Conservation (phyloP, 2,797 vertebrate species). For the Streptopelia turtur region DNA sequence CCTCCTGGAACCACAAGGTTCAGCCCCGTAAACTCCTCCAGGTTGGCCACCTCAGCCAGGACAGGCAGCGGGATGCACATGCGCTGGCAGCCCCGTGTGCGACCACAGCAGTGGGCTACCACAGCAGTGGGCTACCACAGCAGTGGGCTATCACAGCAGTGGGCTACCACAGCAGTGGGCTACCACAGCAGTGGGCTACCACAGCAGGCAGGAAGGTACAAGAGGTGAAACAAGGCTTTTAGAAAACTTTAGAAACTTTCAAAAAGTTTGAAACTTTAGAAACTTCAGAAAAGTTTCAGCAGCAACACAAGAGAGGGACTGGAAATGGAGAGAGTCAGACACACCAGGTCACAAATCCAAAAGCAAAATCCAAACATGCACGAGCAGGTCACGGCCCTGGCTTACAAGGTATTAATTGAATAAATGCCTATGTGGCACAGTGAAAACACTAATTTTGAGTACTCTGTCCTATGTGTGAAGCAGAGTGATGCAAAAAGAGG, state of each 20-base stretch:
- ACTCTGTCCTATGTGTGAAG: not conserved
- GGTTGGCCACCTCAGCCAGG: not conserved
- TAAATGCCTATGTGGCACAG: not conserved
- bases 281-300: not conserved
- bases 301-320: not conserved
- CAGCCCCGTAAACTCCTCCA: not conserved
- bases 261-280: too few relatives aligned
- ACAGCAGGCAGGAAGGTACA: not conserved
- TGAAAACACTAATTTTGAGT: not conserved
- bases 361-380: constrained; percentile 2
- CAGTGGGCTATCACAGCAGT: not conserved
- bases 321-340: not conserved
- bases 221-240: not conserved
- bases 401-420: not conserved
- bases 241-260: not conserved
- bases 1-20: not conserved
- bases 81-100: not conserved
- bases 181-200: not conserved
- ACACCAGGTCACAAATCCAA: not conserved
- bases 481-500: not conserved
- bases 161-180: not conserved
- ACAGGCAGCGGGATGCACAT: not conserved
- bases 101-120: not conserved
- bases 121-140: not conserved
- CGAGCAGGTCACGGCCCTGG: not conserved